Evolutionary conservation across 2,888 invertebrate species (phyloP), one percentile per base, ranked within the genome.

Genomic region (Hermaeophaga mercurialis): DNA sequence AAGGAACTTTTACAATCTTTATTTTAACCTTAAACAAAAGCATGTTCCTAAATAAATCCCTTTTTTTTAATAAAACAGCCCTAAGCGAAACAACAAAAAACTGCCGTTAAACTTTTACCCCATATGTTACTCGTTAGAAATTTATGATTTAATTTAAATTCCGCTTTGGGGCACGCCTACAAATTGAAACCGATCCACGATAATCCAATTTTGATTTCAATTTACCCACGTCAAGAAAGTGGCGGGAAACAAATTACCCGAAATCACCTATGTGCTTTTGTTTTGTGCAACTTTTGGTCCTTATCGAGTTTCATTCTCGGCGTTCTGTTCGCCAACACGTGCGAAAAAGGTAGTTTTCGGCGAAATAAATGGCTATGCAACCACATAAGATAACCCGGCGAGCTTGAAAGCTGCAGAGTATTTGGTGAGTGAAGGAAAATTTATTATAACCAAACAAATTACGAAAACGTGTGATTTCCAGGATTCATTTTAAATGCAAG

Each of bases 191-290:
- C 46, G 33, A 47, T 34, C 46, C 22, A 17, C 34, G 33, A 47
- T 47, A 47, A 47, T 47, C 46, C 46, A 47, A 47, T 47, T 47
- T 47, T 47, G 46, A 47, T 47, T 47, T 47, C 46, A 47, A 47
- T 47, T 47, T 47, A 47, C 46, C 46, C 46, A 47, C 34, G 46
- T 47, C 46, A 47, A 34, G 22, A 34, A 34, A 47, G 33, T 47
- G 46, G 46, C 46, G 31, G 33, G 19, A 47, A 47, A 47, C 46
- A 47, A 47, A 47, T 47, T 47, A 47, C 34, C 33, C 18, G 12
- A 34, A 47, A 47, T 47, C 33, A 47, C 34, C 33, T 47, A 47
- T 47, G 46, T 47, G 33, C 22, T 47, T 47, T 47, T 47, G 34
- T 47, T 47, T 47, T 19, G 19, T 9, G 46, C n/a, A 46, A 46